Evolutionary conservation across 1,140 invertebrate species (phyloP).

Genomic region (Nixonia krombeini): DNA sequence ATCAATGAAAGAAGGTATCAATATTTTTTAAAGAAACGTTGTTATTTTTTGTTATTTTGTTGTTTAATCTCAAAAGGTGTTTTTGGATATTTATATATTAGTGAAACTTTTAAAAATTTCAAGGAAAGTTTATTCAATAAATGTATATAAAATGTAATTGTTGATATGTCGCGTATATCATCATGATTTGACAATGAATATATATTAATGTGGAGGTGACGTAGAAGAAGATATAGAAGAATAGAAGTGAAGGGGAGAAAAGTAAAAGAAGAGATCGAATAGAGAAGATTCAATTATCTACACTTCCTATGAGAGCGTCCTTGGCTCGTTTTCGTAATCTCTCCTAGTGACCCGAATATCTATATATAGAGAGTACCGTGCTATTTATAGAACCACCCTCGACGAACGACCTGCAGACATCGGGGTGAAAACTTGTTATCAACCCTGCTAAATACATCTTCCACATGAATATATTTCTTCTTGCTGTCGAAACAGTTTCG

Average conservation of each 20-base stretch:
- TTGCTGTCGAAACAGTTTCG: too few relatives aligned
- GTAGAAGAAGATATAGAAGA: too few relatives aligned
- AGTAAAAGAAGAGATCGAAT: neutral
- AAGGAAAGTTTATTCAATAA: too few relatives aligned
- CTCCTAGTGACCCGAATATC: conserved; percentile 60
- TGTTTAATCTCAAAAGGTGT: too few relatives aligned
- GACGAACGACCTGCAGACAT: conserved; percentile 52
- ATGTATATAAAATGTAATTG: too few relatives aligned
- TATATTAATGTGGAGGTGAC: too few relatives aligned
- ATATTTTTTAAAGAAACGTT: too few relatives aligned
- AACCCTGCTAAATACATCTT: conserved; percentile 16
- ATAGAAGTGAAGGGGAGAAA: too few relatives aligned
- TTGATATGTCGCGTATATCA: neutral
- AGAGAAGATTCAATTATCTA: conserved; percentile 9
- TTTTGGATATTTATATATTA: too few relatives aligned
- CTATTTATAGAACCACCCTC: conserved; percentile 64
- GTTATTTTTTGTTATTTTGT: too few relatives aligned
- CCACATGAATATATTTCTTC: neutral
- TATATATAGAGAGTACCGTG: conserved; percentile 51
- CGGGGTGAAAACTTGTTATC: conserved; percentile 14
- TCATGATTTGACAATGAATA: neutral
- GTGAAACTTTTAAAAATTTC: too few relatives aligned
- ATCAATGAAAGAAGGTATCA: too few relatives aligned
- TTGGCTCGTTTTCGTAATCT: conserved; percentile 55
- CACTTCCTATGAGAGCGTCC: conserved; percentile 47